Evolutionary conservation across 2,797 vertebrate species (phyloP).

Genomic region (Phrynocephalus guinanensis): DNA sequence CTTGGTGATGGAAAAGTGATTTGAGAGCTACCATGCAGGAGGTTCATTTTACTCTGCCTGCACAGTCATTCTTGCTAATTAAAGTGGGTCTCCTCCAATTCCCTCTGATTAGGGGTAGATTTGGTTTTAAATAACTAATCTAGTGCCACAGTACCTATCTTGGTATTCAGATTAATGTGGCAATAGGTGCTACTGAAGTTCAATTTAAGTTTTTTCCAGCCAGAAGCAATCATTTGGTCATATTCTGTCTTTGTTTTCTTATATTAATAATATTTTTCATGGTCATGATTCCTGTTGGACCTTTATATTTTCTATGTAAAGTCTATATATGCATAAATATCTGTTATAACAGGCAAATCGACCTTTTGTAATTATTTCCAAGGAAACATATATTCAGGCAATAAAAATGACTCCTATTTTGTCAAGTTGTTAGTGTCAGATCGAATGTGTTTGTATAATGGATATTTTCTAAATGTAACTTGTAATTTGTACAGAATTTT

Average conservation of each 20-base stretch:
- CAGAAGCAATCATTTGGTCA: not conserved
- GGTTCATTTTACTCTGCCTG: not conserved
- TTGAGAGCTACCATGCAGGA: not conserved
- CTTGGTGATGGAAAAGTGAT: not conserved
- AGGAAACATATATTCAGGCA: not conserved
- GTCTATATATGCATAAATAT: not conserved
- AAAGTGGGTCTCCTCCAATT: not conserved
- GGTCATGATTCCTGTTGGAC: not conserved
- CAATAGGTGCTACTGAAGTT: not conserved
- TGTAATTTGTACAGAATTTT: not conserved
- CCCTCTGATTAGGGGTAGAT: not conserved
- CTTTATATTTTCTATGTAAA: not conserved
- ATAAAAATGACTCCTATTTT: not conserved
- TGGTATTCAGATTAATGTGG: conserved; percentile 1
- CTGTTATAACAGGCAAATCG: not conserved
- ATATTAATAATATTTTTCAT: not conserved
- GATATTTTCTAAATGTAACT: not conserved
- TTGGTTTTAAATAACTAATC: not conserved
- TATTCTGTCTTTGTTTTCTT: no score
- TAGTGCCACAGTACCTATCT: not conserved
- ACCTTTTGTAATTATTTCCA: not conserved
- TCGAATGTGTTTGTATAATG: not conserved
- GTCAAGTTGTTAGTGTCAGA: not conserved
- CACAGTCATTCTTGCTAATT: not conserved
- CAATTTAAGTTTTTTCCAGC: not conserved